A percentile compares a stretch with the other conserved stretches of the same genome.
Conservation (phyloP, 1,140 invertebrate species). For the Epicauta chinensis region DNA sequence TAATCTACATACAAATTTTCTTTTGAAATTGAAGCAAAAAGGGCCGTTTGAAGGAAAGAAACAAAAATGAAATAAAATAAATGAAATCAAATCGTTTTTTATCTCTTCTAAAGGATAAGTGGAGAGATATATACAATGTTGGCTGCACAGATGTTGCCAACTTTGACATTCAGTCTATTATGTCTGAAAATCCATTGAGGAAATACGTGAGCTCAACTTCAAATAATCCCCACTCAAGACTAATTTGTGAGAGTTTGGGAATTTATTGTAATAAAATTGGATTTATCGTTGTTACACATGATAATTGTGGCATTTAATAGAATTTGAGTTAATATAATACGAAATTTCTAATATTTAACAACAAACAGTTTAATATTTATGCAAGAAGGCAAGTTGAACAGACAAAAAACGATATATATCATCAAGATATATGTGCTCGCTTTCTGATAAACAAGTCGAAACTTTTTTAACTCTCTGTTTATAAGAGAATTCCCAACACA, state of each 20-base stretch:
- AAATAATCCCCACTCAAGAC: slow-evolving; percentile 5
- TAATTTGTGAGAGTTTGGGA: neutral
- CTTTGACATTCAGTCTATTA: slow-evolving; percentile 15
- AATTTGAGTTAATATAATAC: too few relatives aligned
- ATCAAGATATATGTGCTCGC: too few relatives aligned
- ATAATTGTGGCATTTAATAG: too few relatives aligned
- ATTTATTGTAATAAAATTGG: too few relatives aligned
- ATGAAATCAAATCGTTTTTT: slow-evolving; percentile 4
- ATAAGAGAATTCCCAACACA: too few relatives aligned
- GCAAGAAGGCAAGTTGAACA: too few relatives aligned
- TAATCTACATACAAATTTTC: slow-evolving; percentile 2
- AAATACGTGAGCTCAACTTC: slow-evolving; percentile 10
- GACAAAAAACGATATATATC: too few relatives aligned
- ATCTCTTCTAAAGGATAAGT: slow-evolving; percentile 3
- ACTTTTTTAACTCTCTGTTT: too few relatives aligned
- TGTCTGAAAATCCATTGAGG: slow-evolving; percentile 12
- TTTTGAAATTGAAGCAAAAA: neutral
- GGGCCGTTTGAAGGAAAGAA: neutral
- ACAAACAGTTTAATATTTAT: too few relatives aligned
- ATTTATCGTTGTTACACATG: too few relatives aligned
- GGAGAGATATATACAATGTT: neutral
- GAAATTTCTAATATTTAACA: too few relatives aligned
- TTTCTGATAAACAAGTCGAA: too few relatives aligned
- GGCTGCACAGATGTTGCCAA: slow-evolving; percentile 13
- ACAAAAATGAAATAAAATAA: neutral